phyloP scores from a whole-genome alignment of 2,113 vertebrate species.

The Tragelaphus scriptus region DNA sequence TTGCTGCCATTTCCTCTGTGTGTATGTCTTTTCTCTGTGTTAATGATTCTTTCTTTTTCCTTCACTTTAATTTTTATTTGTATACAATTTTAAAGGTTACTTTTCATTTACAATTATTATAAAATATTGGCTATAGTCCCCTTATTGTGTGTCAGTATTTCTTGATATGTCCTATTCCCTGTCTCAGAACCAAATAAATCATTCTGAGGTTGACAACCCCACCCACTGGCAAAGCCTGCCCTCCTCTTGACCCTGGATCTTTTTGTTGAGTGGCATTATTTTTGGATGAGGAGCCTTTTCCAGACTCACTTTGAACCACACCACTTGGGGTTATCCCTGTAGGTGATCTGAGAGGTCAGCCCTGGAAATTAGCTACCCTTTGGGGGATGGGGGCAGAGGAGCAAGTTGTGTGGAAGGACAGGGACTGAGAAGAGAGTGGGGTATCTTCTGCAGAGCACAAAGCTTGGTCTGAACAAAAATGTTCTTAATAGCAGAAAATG shows the following conservation, averaged over 20 bases:
- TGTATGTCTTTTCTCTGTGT: neutral
- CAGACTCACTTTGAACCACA: neutral
- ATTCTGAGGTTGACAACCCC: neutral
- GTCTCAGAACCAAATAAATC: neutral
- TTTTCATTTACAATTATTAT: neutral
- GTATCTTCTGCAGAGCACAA: neutral
- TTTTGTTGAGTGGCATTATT: neutral
- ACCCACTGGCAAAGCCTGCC: neutral
- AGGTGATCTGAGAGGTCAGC: neutral
- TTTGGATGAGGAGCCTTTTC: neutral
- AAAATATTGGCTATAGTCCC: neutral
- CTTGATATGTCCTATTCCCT: neutral
- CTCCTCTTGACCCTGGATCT: neutral
- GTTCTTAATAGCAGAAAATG: neutral
- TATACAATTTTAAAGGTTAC: neutral
- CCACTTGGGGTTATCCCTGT: neutral
- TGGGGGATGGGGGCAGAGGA: neutral
- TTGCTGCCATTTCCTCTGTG: neutral
- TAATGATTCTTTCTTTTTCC: neutral
- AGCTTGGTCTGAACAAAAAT: slow-evolving; percentile 17
- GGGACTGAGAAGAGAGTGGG: neutral
- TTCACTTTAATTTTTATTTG: neutral
- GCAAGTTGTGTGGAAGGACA: neutral
- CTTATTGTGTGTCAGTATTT: neutral
- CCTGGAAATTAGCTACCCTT: neutral